Evolutionary conservation across 1,140 invertebrate species (phyloP).

Genomic region (Caerostris extrusa): DNA sequence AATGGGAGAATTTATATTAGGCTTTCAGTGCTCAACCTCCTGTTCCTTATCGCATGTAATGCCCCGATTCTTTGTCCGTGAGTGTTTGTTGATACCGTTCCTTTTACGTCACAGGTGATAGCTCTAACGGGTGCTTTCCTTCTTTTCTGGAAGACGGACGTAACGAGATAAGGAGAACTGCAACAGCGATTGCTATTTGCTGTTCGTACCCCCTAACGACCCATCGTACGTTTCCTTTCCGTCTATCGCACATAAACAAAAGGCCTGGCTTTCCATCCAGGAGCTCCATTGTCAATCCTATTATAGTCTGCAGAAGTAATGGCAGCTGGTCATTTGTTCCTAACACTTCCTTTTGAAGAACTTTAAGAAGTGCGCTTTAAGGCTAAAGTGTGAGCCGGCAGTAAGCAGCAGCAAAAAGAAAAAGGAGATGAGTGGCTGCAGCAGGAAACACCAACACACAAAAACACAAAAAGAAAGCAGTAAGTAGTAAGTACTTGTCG

Average conservation of each 20-base stretch:
- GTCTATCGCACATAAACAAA: slow-evolving; percentile 57
- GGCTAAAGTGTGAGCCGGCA: not conserved
- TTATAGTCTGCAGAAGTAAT: slow-evolving; percentile 68
- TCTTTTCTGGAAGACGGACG: not conserved
- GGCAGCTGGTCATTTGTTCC: slow-evolving; percentile 62
- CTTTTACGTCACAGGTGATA: not conserved
- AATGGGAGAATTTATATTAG: no score
- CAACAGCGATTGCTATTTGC: slow-evolving; percentile 39
- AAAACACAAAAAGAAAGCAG: not conserved
- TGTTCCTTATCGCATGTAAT: no score
- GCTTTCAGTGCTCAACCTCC: no score
- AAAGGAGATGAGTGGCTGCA: not conserved
- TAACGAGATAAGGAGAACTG: slow-evolving; percentile 44
- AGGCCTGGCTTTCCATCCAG: slow-evolving; percentile 38
- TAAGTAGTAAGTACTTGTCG: not conserved
- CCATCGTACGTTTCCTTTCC: slow-evolving; percentile 20
- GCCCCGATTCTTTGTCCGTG: not conserved
- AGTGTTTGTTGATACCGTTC: not conserved
- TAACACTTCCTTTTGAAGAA: slow-evolving; percentile 61
- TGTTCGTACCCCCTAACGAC: not conserved
- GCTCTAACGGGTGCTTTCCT: not conserved
- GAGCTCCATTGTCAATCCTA: slow-evolving; percentile 66
- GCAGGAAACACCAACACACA: no score
- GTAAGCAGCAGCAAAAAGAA: slow-evolving; percentile 17
- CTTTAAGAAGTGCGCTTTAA: slow-evolving; percentile 53